Evolutionary conservation across 2,888 invertebrate genomes (phyloP).

Genomic region (Cosmia trapezina): DNA sequence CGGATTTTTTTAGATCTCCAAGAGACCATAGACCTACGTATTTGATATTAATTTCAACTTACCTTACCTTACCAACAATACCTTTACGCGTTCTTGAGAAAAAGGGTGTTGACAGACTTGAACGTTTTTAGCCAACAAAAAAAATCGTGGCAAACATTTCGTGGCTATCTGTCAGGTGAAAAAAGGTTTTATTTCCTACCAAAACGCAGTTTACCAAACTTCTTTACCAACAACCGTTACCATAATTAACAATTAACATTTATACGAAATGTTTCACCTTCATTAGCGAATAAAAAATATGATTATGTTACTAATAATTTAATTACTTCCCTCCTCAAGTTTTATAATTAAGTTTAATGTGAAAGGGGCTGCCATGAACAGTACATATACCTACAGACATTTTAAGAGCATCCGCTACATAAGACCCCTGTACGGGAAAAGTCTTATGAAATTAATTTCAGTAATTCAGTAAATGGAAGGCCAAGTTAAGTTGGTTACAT

Average conservation of each 20-base stretch:
- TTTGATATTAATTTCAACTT: too few species aligned
- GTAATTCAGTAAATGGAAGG: constrained; percentile 56
- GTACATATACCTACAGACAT: constrained; percentile 29
- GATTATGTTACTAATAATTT: constrained; percentile 64
- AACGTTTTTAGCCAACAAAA: too few species aligned
- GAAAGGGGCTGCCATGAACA: constrained; percentile 59
- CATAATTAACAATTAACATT: constrained; percentile 41
- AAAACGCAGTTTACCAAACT: neutral
- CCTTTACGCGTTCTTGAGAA: too few species aligned
- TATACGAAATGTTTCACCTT: constrained; percentile 53
- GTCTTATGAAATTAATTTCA: constrained; percentile 45
- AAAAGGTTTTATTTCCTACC: neutral
- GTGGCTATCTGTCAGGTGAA: too few species aligned
- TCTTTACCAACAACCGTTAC: constrained; percentile 19
- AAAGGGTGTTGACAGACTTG: too few species aligned
- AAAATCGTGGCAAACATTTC: too few species aligned
- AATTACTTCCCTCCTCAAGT: constrained; percentile 64
- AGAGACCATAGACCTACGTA: too few species aligned
- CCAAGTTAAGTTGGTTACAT: constrained; percentile 49
- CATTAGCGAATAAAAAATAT: constrained; percentile 62
- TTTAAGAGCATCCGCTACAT: constrained; percentile 25
- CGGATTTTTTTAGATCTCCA: too few species aligned
- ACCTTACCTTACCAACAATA: too few species aligned
- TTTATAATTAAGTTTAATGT: constrained; percentile 66
- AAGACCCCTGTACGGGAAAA: constrained; percentile 49